phyloP scores from a whole-genome alignment of 2,113 vertebrate genomes.

The Climacteris rufus region DNA sequence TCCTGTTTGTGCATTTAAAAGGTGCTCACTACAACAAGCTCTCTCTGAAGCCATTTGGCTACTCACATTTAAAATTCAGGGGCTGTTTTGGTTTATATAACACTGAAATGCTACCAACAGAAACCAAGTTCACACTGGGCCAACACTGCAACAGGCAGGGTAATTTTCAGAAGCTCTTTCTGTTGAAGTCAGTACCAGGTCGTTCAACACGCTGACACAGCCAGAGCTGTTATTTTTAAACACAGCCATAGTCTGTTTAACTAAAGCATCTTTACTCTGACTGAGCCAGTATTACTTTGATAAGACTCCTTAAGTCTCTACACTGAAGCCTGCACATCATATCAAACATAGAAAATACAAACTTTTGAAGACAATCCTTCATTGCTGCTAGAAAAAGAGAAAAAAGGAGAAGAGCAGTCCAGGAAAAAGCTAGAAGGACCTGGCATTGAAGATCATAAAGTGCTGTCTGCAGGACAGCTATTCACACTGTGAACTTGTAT shows the following conservation, averaged over 20 bases:
- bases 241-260: conserved; percentile 55
- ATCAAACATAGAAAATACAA: neutral
- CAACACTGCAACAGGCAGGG: neutral
- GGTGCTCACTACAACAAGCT: neutral
- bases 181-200: conserved; percentile 23
- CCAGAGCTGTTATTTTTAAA: conserved; percentile 57
- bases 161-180: conserved; percentile 19
- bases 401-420: neutral
- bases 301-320: conserved; percentile 54
- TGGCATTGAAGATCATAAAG: neutral
- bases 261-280: conserved; percentile 67
- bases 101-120: neutral
- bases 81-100: neutral
- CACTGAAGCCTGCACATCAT: neutral
- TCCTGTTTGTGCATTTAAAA: neutral
- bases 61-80: neutral
- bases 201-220: conserved; percentile 11
- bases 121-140: neutral
- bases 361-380: neutral
- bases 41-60: neutral
- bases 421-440: neutral
- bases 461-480: neutral
- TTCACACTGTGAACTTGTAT: neutral
- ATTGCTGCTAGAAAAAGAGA: neutral
- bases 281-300: conserved; percentile 63